Percentiles rank a stretch among this genome's conserved stretches.
Conservation (phyloP, 2,797 vertebrate genomes). For the Schizopygopsis pylzovi region DNA sequence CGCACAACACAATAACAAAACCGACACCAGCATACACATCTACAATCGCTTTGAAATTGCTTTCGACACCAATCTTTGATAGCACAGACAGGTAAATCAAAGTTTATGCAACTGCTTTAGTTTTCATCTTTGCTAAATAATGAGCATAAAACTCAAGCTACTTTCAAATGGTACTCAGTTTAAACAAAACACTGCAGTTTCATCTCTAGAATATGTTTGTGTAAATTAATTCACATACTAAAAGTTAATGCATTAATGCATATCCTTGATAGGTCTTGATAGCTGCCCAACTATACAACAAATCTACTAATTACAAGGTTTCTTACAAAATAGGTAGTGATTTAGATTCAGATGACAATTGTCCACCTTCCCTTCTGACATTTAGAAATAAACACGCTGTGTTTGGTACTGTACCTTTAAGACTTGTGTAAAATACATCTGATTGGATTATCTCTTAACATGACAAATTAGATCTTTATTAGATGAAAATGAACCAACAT, state of each 20-base stretch:
- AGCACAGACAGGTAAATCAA: not conserved
- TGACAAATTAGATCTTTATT: slow-evolving; percentile 1
- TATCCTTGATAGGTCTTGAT: not conserved
- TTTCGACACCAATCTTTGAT: slow-evolving; percentile 10
- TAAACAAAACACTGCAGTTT: not conserved
- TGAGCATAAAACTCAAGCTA: not conserved
- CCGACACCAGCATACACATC: not conserved
- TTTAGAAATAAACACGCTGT: not conserved
- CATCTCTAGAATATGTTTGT: not conserved
- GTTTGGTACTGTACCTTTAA: not conserved
- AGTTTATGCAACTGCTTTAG: not conserved
- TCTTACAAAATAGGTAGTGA: not conserved
- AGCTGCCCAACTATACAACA: not conserved
- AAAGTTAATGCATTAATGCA: not conserved
- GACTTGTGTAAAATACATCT: not conserved
- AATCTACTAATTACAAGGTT: not conserved
- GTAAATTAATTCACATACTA: not conserved
- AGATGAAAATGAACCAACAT: not conserved
- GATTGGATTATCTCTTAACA: not conserved
- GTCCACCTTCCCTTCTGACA: not conserved
- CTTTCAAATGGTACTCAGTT: not conserved
- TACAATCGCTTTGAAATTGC: slow-evolving; percentile 18
- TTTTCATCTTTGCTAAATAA: slow-evolving; percentile 5
- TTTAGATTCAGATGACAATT: not conserved
- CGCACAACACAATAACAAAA: slow-evolving; percentile 14